These are phyloP conservation scores for Glyptemys insculpta DNA, from an alignment of 2,797 vertebrate genomes.

Conservation along the genomic window DNA sequence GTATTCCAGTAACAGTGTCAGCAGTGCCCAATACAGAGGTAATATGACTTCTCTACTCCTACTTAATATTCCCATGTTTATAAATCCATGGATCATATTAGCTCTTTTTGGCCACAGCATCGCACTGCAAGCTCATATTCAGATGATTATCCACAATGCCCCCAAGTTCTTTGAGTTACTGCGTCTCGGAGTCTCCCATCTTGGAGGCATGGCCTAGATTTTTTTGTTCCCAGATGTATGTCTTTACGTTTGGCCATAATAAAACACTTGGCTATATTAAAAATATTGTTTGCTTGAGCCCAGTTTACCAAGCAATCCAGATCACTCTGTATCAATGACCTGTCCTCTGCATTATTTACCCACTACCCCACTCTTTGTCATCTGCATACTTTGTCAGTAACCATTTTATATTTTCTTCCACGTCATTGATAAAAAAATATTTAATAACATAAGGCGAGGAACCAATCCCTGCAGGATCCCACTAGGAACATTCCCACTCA, in stretches of 20 bases:
- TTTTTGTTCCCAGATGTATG: background rate
- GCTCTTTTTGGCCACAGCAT: background rate
- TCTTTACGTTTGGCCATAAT: background rate
- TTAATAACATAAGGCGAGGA: background rate
- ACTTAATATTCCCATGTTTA: background rate
- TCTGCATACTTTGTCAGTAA: background rate
- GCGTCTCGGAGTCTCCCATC: background rate
- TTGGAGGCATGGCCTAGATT: background rate
- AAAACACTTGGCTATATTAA: background rate
- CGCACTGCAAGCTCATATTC: background rate
- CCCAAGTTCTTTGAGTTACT: slow-evolving; percentile 8
- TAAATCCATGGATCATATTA: slow-evolving; percentile 25
- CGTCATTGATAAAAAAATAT: background rate
- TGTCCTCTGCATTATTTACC: background rate
- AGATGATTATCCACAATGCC: slow-evolving; percentile 5
- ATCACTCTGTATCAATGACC: background rate
- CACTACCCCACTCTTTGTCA: background rate
- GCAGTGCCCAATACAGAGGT: rapidly evolving
- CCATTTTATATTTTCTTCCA: background rate
- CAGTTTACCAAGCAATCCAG: background rate
- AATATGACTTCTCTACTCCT: background rate
- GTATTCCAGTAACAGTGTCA: rapidly evolving
- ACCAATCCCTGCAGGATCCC: background rate
- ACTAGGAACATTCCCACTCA: background rate
- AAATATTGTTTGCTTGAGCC: background rate